These are phyloP conservation scores for Parasteatoda tepidariorum DNA, from an alignment of 1,140 invertebrate species.

Conservation along the genomic window DNA sequence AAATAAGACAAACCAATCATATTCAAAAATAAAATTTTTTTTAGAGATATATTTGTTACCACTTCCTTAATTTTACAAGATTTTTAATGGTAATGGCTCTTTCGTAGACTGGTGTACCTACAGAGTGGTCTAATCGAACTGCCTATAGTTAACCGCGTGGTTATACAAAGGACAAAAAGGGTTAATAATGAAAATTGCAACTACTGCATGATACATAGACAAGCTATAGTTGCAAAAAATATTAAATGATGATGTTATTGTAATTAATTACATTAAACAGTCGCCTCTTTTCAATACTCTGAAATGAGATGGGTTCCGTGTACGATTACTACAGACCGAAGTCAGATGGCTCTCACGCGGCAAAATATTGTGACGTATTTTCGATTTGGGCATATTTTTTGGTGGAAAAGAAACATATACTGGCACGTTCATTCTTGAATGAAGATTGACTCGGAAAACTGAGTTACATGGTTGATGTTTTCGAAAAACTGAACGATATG, in stretches of 20 bases:
- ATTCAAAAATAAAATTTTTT: too few relatives aligned
- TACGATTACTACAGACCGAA: background rate
- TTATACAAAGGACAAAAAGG: background rate
- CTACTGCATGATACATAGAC: conserved; percentile 7
- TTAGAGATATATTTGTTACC: too few relatives aligned
- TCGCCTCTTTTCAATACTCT: background rate
- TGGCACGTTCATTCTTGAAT: background rate
- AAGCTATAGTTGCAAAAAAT: background rate
- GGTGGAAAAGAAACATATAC: background rate
- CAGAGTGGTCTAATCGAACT: too few relatives aligned
- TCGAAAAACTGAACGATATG: background rate
- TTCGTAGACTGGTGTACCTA: too few relatives aligned
- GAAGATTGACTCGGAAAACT: conserved; percentile 11
- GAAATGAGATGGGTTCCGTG: background rate
- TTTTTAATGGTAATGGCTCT: too few relatives aligned
- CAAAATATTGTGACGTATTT: background rate
- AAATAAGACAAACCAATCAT: too few relatives aligned
- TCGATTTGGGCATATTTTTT: background rate
- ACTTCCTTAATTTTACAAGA: too few relatives aligned
- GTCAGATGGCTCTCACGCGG: background rate
- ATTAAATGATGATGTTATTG: conserved; percentile 11
- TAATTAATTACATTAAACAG: conserved; percentile 25
- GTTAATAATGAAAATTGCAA: conserved; percentile 16
- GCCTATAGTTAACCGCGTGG: too few relatives aligned
- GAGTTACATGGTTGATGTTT: conserved; percentile 1